These are phyloP conservation scores for Drosophila stalkeri DNA, from an alignment of 2,888 invertebrate species.

Conservation along the genomic window DNA sequence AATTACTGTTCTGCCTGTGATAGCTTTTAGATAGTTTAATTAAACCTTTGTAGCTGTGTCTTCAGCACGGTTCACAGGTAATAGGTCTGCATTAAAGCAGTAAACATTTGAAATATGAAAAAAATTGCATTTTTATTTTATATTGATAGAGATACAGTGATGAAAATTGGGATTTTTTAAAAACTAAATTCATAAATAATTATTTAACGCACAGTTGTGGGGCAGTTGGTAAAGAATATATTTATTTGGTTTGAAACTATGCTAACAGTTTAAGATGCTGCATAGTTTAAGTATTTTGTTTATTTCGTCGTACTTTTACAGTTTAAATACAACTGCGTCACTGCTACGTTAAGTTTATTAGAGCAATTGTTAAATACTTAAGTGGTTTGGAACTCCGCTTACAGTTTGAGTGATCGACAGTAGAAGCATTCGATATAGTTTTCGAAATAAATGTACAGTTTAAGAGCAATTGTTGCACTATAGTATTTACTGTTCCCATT, in stretches of 20 bases:
- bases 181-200: neutral
- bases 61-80: constrained; percentile 10
- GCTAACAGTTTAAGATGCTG: neutral
- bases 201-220: neutral
- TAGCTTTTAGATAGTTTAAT: constrained; percentile 79
- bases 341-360: neutral
- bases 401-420: neutral
- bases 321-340: neutral
- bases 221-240: neutral
- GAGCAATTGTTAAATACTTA: neutral
- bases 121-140: neutral
- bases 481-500: neutral
- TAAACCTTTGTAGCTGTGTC: constrained; percentile 24
- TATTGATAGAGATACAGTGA: neutral
- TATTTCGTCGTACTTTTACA: neutral
- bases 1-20: constrained; percentile 81
- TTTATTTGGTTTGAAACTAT: neutral
- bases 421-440: neutral
- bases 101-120: constrained; percentile 16
- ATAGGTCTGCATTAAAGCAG: constrained; percentile 34
- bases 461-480: neutral
- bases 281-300: neutral
- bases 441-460: neutral
- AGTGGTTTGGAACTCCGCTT: neutral
- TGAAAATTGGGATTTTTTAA: neutral